These are phyloP conservation scores for Dermolepida albohirtum DNA, from an alignment of 2,888 invertebrate species.

Conservation along the genomic window DNA sequence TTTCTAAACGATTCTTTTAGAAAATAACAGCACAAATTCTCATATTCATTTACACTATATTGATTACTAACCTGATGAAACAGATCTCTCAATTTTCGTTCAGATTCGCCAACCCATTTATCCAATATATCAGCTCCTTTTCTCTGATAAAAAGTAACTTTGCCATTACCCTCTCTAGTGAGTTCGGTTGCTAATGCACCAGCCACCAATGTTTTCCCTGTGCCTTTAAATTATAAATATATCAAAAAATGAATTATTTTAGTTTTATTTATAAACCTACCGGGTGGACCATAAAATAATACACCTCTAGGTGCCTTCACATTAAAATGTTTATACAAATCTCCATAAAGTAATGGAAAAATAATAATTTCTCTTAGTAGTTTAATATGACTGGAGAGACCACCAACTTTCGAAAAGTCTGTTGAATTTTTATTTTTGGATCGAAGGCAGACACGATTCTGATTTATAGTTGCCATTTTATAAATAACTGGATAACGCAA, in stretches of 20 bases:
- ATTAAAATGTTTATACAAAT: constrained; percentile 61
- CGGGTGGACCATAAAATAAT: constrained; percentile 63
- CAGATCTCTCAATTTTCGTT: constrained; percentile 59
- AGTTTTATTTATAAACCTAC: constrained; percentile 36
- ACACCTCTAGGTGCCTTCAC: constrained; percentile 62
- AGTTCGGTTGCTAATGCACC: constrained; percentile 62
- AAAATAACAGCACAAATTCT: too few species aligned
- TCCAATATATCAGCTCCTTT: constrained; percentile 63
- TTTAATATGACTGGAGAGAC: constrained; percentile 58
- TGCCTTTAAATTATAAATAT: constrained; percentile 52
- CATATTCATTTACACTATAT: too few species aligned
- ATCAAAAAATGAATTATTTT: background rate
- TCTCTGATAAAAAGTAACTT: constrained; percentile 60
- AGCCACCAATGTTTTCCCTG: constrained; percentile 63
- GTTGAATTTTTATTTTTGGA: constrained; percentile 45
- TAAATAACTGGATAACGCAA: background rate
- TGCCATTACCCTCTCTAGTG: constrained; percentile 58
- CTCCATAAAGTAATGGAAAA: constrained; percentile 60
- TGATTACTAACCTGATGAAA: constrained; percentile 61
- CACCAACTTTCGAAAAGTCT: constrained; percentile 62
- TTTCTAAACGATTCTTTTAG: too few species aligned
- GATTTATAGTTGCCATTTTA: constrained; percentile 41
- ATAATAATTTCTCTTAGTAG: constrained; percentile 60
- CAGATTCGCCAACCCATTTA: constrained; percentile 64
- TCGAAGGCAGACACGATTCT: constrained; percentile 40